Percentiles rank a stretch among this genome's conserved stretches.
phyloP scores from a whole-genome alignment of 1,140 invertebrate species.

The Drosophila nasuta region DNA sequence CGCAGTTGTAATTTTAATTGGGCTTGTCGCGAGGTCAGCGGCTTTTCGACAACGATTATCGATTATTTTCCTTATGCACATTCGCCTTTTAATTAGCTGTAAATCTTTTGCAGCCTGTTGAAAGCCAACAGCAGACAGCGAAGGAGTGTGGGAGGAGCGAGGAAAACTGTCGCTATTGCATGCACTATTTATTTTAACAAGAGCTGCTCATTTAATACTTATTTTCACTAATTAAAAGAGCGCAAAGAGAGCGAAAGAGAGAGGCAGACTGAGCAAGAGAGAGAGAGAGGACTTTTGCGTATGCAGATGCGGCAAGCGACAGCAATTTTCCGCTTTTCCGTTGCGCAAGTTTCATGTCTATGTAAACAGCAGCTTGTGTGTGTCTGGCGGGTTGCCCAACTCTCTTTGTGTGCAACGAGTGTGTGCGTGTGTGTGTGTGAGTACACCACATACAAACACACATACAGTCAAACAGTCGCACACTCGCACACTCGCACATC shows the following conservation, averaged over 20 bases:
- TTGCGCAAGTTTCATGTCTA: conserved; percentile 78
- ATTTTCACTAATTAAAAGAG: conserved; percentile 82
- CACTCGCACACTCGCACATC: conserved; percentile 23
- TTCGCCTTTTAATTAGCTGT: conserved; percentile 77
- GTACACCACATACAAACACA: conserved; percentile 16
- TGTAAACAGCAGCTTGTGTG: conserved; percentile 80
- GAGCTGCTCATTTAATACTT: conserved; percentile 82
- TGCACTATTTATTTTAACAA: conserved; percentile 84
- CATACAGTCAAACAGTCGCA: conserved; percentile 10
- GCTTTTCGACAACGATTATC: conserved; percentile 56
- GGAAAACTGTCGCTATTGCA: conserved; percentile 60
- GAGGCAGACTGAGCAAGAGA: conserved; percentile 1
- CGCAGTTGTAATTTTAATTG: conserved; percentile 75
- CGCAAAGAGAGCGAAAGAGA: conserved; percentile 20
- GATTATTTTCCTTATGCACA: conserved; percentile 61
- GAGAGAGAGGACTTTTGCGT: neutral
- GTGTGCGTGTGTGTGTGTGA: conserved; percentile 6
- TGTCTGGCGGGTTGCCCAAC: conserved; percentile 61
- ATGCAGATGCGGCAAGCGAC: conserved; percentile 31
- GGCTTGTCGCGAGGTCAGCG: conserved; percentile 69
- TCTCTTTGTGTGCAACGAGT: conserved; percentile 8
- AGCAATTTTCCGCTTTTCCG: conserved; percentile 76
- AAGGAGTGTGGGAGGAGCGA: neutral
- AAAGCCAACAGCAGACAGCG: conserved; percentile 38
- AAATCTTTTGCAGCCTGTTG: conserved; percentile 64